These are phyloP conservation scores for Hippoglossus stenolepis DNA, from an alignment of 2,113 vertebrate species.

Conservation along the genomic window DNA sequence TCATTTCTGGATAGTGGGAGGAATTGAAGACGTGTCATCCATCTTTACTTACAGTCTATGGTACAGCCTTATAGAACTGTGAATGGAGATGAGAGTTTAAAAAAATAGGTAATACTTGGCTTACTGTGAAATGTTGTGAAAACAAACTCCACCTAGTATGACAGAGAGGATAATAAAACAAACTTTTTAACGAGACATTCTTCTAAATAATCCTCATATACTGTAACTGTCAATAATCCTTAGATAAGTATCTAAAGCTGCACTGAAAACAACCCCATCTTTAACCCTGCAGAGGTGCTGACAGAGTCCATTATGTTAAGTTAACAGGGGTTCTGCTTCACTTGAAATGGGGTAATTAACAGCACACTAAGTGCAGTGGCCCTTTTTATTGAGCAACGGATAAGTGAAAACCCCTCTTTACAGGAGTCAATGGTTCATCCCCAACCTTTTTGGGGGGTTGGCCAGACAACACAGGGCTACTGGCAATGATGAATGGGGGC, in stretches of 20 bases:
- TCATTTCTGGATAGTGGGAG: too few species aligned
- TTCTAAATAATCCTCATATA: too few species aligned
- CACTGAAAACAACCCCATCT: constrained; percentile 25
- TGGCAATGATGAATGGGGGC: constrained; percentile 74
- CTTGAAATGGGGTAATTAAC: constrained; percentile 72
- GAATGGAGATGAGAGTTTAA: too few species aligned
- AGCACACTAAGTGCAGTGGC: constrained; percentile 63
- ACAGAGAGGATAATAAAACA: too few species aligned
- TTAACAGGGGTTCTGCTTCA: constrained; percentile 64
- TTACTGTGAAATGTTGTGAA: too few species aligned
- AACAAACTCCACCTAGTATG: too few species aligned
- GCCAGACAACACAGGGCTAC: constrained; percentile 67
- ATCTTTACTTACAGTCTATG: too few species aligned
- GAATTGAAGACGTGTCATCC: too few species aligned
- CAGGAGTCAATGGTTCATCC: constrained; percentile 72
- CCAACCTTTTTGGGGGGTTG: constrained; percentile 44
- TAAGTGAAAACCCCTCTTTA: constrained; percentile 71
- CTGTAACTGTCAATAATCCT: not conserved
- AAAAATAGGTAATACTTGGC: too few species aligned
- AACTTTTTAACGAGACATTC: not conserved
- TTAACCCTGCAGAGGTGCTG: constrained; percentile 43
- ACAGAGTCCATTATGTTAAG: constrained; percentile 70
- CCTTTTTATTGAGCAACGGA: constrained; percentile 67
- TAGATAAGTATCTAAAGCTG: constrained; percentile 19
- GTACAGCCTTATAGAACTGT: too few species aligned